Conservation (phyloP, 1,140 invertebrate genomes). For the Sinella curviseta region DNA sequence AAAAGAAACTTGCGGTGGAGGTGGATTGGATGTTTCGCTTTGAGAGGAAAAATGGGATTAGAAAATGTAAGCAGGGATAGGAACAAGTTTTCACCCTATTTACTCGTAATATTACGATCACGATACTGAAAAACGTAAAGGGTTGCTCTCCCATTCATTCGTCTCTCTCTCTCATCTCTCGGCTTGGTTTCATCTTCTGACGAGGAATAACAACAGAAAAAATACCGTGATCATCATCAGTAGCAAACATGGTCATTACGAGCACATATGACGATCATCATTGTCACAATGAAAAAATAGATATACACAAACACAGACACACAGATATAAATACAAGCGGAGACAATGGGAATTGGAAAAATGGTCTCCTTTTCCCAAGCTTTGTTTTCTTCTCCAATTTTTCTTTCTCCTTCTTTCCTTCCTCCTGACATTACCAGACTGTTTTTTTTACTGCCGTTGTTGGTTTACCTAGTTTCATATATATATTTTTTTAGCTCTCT, state of each 20-base stretch:
- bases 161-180: too few species aligned
- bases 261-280: not conserved
- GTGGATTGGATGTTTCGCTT: not conserved
- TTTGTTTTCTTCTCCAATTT: constrained; percentile 5
- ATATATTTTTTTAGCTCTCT: not conserved
- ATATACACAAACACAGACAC: too few species aligned
- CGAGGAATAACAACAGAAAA: too few species aligned
- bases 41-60: too few species aligned
- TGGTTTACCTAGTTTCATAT: constrained; percentile 1
- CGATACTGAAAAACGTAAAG: too few species aligned
- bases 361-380: constrained; percentile 2
- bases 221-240: constrained; percentile 2
- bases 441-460: too few species aligned
- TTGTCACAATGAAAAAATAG: constrained; percentile 11
- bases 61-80: too few species aligned
- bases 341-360: not conserved
- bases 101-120: too few species aligned
- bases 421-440: not conserved
- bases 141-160: too few species aligned
- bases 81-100: too few species aligned
- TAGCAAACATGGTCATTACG: constrained; percentile 1
- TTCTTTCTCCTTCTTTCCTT: not conserved
- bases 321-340: too few species aligned
- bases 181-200: too few species aligned
- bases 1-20: not conserved